phyloP scores from a whole-genome alignment of 2,113 vertebrate genomes.

The Gallinago paraguaiae region DNA sequence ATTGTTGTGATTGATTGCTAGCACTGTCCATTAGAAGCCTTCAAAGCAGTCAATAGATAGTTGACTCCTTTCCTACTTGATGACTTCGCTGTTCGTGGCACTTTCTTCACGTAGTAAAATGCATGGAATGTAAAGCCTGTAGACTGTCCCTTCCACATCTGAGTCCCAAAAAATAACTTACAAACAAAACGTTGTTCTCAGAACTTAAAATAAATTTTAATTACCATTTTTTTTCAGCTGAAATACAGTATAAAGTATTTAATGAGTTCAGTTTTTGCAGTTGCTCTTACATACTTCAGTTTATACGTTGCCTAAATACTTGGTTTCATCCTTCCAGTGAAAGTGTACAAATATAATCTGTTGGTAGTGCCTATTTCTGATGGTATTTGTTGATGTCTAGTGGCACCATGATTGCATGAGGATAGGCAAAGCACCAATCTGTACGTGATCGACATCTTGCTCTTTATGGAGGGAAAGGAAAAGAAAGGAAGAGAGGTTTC shows the following conservation, averaged over 20 bases:
- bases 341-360: not conserved
- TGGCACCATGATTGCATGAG: not conserved
- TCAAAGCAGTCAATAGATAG: not conserved
- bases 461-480: not conserved
- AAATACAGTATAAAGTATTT: not conserved
- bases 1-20: not conserved
- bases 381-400: not conserved
- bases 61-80: not conserved
- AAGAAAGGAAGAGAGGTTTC: not conserved
- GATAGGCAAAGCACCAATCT: not conserved
- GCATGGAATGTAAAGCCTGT: not conserved
- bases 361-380: not conserved
- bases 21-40: not conserved
- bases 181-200: not conserved
- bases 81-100: not conserved
- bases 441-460: fast-evolving
- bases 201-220: not conserved
- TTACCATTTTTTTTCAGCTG: not conserved
- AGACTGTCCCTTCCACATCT: not conserved
- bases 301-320: not conserved
- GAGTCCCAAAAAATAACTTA: not conserved
- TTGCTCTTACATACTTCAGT: not conserved
- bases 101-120: not conserved
- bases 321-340: not conserved
- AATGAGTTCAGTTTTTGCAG: not conserved